phyloP scores from a whole-genome alignment of 2,888 invertebrate genomes.

The Spodoptera exigua region DNA sequence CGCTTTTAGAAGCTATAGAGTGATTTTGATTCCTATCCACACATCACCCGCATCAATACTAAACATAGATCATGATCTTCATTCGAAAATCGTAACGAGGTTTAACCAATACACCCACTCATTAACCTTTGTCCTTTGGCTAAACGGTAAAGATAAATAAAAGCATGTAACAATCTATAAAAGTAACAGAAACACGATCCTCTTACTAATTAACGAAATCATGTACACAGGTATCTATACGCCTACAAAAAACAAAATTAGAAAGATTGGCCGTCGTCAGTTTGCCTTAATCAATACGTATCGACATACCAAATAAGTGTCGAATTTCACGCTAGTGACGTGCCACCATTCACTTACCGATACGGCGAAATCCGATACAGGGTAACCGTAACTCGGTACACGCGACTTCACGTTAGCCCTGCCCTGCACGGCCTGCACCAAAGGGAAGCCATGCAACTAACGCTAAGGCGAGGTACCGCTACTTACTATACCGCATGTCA shows the following conservation, averaged over 20 bases:
- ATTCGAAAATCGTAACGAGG: too few relatives aligned
- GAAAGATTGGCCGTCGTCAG: neutral
- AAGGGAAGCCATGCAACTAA: constrained; percentile 50
- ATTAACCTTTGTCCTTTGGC: too few relatives aligned
- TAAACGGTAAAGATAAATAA: too few relatives aligned
- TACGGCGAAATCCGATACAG: constrained; percentile 43
- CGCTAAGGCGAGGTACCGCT: constrained; percentile 14
- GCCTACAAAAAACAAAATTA: neutral
- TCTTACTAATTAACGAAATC: too few relatives aligned
- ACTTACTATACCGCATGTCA: constrained; percentile 25
- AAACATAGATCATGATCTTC: too few relatives aligned
- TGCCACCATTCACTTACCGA: constrained; percentile 10
- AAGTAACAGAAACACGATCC: too few relatives aligned
- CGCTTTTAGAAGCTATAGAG: too few relatives aligned
- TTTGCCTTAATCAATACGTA: neutral
- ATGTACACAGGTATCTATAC: neutral
- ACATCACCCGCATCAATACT: too few relatives aligned
- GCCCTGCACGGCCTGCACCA: constrained; percentile 5
- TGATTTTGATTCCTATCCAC: too few relatives aligned
- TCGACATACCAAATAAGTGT: constrained; percentile 15
- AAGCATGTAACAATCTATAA: too few relatives aligned
- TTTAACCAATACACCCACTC: too few relatives aligned
- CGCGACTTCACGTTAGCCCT: neutral
- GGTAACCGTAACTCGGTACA: constrained; percentile 6
- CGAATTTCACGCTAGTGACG: constrained; percentile 15